These are phyloP conservation scores for Gambusia affinis DNA, from an alignment of 2,113 vertebrate species.

Conservation along the genomic window DNA sequence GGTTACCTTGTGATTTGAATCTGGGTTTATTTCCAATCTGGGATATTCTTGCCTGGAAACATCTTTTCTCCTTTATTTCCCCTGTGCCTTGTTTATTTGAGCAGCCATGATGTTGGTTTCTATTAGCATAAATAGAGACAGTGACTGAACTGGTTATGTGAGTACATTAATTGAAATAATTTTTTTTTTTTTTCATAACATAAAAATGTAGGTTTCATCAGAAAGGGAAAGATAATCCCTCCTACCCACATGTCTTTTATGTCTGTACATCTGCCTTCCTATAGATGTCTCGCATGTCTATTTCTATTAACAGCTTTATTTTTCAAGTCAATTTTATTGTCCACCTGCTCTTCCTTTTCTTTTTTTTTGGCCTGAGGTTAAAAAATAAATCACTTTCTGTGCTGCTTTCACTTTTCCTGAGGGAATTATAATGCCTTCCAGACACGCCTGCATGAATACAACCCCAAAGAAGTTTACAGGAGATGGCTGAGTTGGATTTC, in stretches of 20 bases:
- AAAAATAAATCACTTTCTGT: constrained; percentile 23
- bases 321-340: constrained; percentile 11
- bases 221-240: constrained; percentile 5
- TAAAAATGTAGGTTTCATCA: constrained; percentile 11
- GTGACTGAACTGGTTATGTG: neutral
- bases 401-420: constrained; percentile 3
- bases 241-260: constrained; percentile 28
- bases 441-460: constrained; percentile 31
- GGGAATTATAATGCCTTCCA: constrained; percentile 28
- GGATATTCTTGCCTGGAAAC: neutral
- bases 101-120: neutral
- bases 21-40: neutral
- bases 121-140: neutral
- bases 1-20: neutral
- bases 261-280: constrained; percentile 25
- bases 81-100: neutral
- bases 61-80: neutral
- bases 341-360: neutral
- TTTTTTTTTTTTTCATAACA: constrained; percentile 23
- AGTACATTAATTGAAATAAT: constrained; percentile 14
- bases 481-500: constrained; percentile 50
- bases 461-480: constrained; percentile 24
- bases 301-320: constrained; percentile 29
- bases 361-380: constrained; percentile 24
- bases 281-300: constrained; percentile 1